Percentiles rank a stretch among this genome's conserved stretches.
Evolutionary conservation across 2,113 vertebrate genomes (phyloP).

Genomic region (Podocnemis expansa): DNA sequence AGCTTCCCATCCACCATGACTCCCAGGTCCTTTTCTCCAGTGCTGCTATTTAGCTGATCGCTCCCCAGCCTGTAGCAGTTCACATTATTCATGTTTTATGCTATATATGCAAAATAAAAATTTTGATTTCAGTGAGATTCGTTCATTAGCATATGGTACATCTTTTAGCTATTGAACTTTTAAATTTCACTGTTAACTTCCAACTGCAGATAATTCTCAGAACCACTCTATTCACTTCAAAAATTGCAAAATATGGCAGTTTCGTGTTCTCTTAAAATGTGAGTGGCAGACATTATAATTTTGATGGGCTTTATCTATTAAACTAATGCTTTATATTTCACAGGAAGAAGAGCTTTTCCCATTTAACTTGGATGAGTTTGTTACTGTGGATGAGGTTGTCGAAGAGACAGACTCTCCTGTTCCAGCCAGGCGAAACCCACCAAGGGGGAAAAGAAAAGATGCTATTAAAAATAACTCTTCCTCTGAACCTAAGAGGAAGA

Average conservation of each 20-base stretch:
- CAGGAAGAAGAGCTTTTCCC: constrained; percentile 78
- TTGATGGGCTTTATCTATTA: neutral
- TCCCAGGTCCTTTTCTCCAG: no score
- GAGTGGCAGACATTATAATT: neutral
- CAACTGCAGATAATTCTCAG: rapidly evolving
- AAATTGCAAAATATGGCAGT: neutral
- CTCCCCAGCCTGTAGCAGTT: neutral
- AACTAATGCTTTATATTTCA: rapidly evolving
- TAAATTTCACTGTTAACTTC: neutral
- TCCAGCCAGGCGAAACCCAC: constrained; percentile 32
- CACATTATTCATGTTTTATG: neutral
- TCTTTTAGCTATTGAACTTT: neutral
- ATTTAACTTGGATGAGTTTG: constrained; percentile 88
- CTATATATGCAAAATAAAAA: neutral
- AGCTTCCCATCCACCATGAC: no score
- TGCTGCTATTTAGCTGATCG: no score
- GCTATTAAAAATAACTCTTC: neutral
- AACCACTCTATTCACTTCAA: neutral
- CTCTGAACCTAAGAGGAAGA: constrained; percentile 70
- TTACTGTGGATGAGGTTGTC: constrained; percentile 88
- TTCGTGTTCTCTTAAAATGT: neutral
- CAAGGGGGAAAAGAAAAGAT: constrained; percentile 74
- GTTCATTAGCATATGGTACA: neutral
- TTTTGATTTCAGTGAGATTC: neutral
- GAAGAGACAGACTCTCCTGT: constrained; percentile 73